Evolutionary conservation across 92 coral and sea anemone genomes (phyloP).

Genomic region (Paragorgia papillata): DNA sequence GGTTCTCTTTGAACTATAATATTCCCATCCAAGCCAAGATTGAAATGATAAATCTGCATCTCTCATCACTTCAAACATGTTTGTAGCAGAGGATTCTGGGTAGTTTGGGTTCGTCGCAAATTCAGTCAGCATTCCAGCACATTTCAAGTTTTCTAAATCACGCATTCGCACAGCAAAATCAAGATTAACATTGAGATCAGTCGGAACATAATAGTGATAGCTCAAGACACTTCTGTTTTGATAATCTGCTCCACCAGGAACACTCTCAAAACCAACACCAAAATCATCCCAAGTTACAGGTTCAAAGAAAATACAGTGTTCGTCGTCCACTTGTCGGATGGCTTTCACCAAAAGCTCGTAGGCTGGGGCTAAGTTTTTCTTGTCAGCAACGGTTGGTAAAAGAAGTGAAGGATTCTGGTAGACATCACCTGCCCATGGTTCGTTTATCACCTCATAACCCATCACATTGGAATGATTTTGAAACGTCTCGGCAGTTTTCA

Average conservation of each 20-base stretch:
- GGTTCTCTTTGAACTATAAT: slow-evolving; percentile 65
- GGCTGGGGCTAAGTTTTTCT: slow-evolving; percentile 81
- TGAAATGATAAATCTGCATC: slow-evolving; percentile 77
- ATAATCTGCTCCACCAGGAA: slow-evolving; percentile 86
- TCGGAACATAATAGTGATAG: slow-evolving; percentile 82
- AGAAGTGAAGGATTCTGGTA: slow-evolving; percentile 79
- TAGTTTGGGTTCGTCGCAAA: slow-evolving; percentile 56
- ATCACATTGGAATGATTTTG: slow-evolving; percentile 74
- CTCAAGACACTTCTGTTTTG: slow-evolving; percentile 89
- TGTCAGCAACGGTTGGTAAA: slow-evolving; percentile 83
- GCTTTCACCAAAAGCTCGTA: slow-evolving; percentile 83
- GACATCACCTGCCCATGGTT: slow-evolving; percentile 94
- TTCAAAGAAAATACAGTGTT: slow-evolving; percentile 90
- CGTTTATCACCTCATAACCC: slow-evolving; percentile 94
- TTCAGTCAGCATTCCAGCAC: slow-evolving; percentile 96
- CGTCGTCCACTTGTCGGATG: slow-evolving; percentile 76
- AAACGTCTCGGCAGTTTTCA: slow-evolving; percentile 79
- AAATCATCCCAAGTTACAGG: slow-evolving; percentile 95
- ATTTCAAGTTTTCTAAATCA: slow-evolving; percentile 69
- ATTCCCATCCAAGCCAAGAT: slow-evolving; percentile 98
- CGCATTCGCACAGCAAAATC: slow-evolving; percentile 67
- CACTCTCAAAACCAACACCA: slow-evolving; percentile 85
- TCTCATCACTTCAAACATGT: slow-evolving; percentile 71
- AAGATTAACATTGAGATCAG: slow-evolving; percentile 61
- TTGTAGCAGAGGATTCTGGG: slow-evolving; percentile 27